Base-by-base conservation (phyloP, 92 coral and sea anemone genomes). In the Epizoanthus ramosus region DNA sequence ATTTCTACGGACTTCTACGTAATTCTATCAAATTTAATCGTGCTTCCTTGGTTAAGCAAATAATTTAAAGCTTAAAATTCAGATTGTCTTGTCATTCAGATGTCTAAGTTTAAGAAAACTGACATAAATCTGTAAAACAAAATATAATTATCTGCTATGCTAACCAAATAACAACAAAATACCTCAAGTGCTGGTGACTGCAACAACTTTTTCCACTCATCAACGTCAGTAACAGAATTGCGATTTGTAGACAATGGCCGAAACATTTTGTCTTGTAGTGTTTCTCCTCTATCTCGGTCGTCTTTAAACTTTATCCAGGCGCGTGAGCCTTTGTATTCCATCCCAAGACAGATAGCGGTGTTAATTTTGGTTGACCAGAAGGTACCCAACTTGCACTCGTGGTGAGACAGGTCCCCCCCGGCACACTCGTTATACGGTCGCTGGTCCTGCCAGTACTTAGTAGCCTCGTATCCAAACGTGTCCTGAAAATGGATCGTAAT, bases 381-480 rank as follows among this genome's bases (percentile, higher is more conserved):
- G 16, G 81, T 76, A 33, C 57, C 57, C 19, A 64, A 4, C 43
- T 76, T 76, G 9, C 81, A 76, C 35, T 76, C 81, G 41, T 35
- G 60, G 8, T 53, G 81, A 5, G 41, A 54, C 69, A 76, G 69
- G 81, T 76, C 70, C 81, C 70, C 45, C 33, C 81, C 63, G 21
- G 71, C 82, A 14, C 41, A 61, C 25, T 61, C 82, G 45, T 77
- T 77, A 35, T 60, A 61, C 3, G 58, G 22, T 21, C 8, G 37
- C 18, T 41, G 69, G 39, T 73, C 59, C 33, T 43, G 53, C 80
- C 87, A 72, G 17, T 59, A 59, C 28, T 73, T 52, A 39, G 52
- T 41, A 24, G 80, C 83, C 72, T 84, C 71, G 74, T 65, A 60
- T 21, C 72, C 83, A 59, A 77, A 77, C 5, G 82, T 77, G 58